Base-by-base conservation (phyloP, 2,113 vertebrate genomes). In the Upupa epops region DNA sequence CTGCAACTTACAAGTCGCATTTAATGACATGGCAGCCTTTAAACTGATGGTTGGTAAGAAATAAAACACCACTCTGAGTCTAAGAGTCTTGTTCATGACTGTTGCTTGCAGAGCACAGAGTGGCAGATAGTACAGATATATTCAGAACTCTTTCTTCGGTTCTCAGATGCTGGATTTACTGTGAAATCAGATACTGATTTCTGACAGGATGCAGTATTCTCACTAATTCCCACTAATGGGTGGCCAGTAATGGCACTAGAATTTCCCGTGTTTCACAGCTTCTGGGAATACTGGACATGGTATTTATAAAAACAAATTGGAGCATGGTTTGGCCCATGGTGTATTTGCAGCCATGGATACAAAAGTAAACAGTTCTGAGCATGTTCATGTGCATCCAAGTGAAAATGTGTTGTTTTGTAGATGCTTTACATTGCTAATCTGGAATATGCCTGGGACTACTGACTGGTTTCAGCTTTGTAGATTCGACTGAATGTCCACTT, bases 261-360 rank as follows among this genome's bases (percentile, higher is more conserved):
- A 24, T 69, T 66, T 69, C 10, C 24, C 13, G 42, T 34, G 46
- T 71, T 82, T 82, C 70, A 14, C 51, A 66, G 75, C 79, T 90
- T 45, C 73, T 95, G 83, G 31, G n/a, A 55, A 1, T 59, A 16
- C 69, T 86, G 60, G 61, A 17, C 48, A 26, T 72, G 48, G 24
- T 4, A 22, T 91, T 83, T 82, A 32, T 69, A 60, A 49, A 84
- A 84, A 45, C 48, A 68, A 80, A 42, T 16, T 42, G 65, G 68
- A 74, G 65, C 48, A 7, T 32, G 46, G 72, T 74, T 85, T 94
- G 73, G 83, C 71, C 74, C 36, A 54, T 49, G 45, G 68, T 84
- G 46, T 73, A 37, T 79, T 46, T 80, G 77, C 66, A 86, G 66
- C 89, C 54, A 32, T 73, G 63, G 93, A 51, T 71, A 65, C 42